Percentiles rank a stretch among this genome's conserved stretches.
These are phyloP conservation scores for Pseudorhiza aurosa DNA, from an alignment of 30 jellyfish, hydroid and myxozoan genomes.

Conservation along the genomic window DNA sequence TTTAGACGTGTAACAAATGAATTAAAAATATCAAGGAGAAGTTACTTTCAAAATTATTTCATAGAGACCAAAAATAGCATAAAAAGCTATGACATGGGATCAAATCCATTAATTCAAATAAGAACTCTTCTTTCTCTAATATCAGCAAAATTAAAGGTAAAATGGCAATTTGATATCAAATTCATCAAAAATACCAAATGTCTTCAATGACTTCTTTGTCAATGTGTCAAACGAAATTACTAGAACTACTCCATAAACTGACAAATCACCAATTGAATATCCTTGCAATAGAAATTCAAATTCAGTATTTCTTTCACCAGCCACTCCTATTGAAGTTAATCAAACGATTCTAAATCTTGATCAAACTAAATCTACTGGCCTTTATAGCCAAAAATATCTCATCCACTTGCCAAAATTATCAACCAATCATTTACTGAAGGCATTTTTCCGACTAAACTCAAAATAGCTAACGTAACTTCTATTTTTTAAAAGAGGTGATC, in stretches of 20 bases:
- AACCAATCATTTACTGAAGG: constrained; percentile 48
- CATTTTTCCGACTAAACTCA: constrained; percentile 36
- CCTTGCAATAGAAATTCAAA: background rate
- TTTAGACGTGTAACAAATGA: constrained; percentile 10
- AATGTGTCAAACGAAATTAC: constrained; percentile 3
- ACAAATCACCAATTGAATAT: constrained; percentile 2
- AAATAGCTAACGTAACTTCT: constrained; percentile 58
- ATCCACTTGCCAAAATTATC: constrained; percentile 27
- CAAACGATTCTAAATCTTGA: constrained; percentile 29
- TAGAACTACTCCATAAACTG: background rate
- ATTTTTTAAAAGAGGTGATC: constrained; percentile 60
- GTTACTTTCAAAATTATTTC: background rate
- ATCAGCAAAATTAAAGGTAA: constrained; percentile 38
- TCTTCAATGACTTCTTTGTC: constrained; percentile 8
- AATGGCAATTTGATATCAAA: background rate
- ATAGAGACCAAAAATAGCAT: background rate
- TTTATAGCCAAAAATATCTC: constrained; percentile 31
- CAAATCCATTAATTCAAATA: constrained; percentile 9
- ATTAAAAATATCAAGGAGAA: constrained; percentile 5
- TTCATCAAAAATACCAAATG: constrained; percentile 2
- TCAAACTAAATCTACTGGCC: constrained; percentile 46
- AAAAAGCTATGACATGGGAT: constrained; percentile 13
- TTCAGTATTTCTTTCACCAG: constrained; percentile 33
- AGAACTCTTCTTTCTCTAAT: constrained; percentile 4
- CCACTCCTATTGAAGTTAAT: constrained; percentile 42